These are phyloP conservation scores for Tadarida brasiliensis DNA, from an alignment of 2,797 vertebrate species.

Conservation along the genomic window DNA sequence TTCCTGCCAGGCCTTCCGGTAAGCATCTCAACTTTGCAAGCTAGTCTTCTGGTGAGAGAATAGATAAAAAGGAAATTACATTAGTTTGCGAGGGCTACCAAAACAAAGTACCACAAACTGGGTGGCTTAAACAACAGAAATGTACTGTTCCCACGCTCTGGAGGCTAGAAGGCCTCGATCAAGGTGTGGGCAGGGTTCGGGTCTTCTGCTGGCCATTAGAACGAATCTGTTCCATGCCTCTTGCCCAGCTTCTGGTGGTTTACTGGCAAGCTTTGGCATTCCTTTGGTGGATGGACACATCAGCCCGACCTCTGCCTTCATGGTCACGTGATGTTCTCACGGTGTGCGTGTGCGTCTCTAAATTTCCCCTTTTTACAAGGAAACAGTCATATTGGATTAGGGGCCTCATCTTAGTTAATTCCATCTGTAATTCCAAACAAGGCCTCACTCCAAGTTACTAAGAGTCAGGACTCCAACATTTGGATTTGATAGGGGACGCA, in stretches of 20 bases:
- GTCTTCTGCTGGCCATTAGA: background rate
- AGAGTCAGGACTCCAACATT: background rate
- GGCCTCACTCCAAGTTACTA: background rate
- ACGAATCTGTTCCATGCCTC: background rate
- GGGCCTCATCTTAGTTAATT: background rate
- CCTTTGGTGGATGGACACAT: background rate
- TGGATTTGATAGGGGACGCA: background rate
- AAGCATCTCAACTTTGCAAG: background rate
- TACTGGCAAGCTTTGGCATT: rapidly evolving
- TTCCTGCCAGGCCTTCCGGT: background rate
- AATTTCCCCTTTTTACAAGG: background rate
- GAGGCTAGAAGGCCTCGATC: background rate
- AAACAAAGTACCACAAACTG: background rate
- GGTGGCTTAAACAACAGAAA: background rate
- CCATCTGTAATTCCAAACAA: background rate
- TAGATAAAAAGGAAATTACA: background rate
- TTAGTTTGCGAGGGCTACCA: background rate
- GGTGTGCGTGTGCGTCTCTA: background rate
- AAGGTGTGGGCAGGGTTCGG: background rate
- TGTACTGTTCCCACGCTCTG: background rate
- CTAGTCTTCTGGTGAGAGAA: background rate
- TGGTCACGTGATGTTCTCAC: background rate
- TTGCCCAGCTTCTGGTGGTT: background rate
- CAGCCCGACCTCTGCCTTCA: background rate
- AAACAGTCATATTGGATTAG: background rate